These are phyloP conservation scores for Pandemis cinnamomeana DNA, from an alignment of 2,888 invertebrate species.

Conservation along the genomic window DNA sequence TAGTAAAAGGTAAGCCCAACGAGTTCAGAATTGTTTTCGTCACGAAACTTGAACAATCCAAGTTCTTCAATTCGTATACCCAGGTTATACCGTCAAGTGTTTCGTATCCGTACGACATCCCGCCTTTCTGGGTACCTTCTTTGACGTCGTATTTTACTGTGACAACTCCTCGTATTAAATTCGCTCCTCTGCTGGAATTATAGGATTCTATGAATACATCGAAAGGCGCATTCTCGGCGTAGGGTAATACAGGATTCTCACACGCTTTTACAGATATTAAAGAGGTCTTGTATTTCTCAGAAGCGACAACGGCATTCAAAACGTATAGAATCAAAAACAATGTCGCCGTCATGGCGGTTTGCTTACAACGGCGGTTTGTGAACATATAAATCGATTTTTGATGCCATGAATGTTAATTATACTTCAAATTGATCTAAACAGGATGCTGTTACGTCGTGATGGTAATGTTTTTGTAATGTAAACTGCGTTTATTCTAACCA, in stretches of 20 bases:
- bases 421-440: background rate
- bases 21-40: background rate
- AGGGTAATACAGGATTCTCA: background rate
- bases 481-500: background rate
- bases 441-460: background rate
- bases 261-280: background rate
- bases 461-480: background rate
- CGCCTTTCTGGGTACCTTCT: background rate
- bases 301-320: background rate
- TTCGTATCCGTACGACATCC: background rate
- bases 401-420: background rate
- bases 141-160: background rate
- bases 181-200: background rate
- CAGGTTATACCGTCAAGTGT: background rate
- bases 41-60: background rate
- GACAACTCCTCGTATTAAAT: background rate
- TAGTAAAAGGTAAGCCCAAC: background rate
- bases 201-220: background rate
- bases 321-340: background rate
- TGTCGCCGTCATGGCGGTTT: background rate
- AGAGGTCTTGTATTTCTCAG: background rate
- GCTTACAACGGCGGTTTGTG: background rate
- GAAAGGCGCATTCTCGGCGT: background rate
- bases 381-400: background rate
- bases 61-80: conserved; percentile 1